These are phyloP conservation scores for Acanthurus lineatus DNA, from an alignment of 2,797 vertebrate species.

Conservation along the genomic window DNA sequence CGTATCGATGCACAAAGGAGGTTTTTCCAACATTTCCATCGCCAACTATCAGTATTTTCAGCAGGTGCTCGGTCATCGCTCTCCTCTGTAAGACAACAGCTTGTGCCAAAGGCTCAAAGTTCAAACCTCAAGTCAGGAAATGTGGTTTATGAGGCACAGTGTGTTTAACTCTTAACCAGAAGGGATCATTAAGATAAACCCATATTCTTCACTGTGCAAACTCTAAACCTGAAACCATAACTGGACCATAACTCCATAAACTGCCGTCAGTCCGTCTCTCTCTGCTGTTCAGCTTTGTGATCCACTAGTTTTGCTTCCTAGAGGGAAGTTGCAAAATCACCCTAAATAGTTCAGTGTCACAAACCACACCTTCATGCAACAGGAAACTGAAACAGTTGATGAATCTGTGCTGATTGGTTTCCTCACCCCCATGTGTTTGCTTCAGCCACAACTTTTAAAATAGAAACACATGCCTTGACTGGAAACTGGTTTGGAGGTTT, in stretches of 20 bases:
- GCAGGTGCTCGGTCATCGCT: constrained; percentile 82
- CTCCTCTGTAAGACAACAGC: neutral
- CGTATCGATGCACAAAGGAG: constrained; percentile 88
- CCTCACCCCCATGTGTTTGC: neutral
- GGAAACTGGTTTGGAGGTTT: neutral
- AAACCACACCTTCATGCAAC: constrained; percentile 16
- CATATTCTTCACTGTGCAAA: too few relatives aligned
- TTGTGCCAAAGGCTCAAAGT: constrained; percentile 31
- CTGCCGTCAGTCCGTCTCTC: neutral
- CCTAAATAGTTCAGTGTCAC: constrained; percentile 7
- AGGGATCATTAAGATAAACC: neutral
- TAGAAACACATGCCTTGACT: neutral
- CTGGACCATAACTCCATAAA: neutral
- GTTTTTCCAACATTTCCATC: constrained; percentile 90
- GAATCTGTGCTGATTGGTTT: neutral
- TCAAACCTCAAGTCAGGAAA: constrained; percentile 17
- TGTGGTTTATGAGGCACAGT: neutral
- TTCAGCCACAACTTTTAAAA: neutral
- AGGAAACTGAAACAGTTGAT: neutral
- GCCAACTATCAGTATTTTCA: constrained; percentile 91
- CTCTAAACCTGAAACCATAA: neutral
- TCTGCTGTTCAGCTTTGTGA: neutral
- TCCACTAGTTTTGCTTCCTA: neutral
- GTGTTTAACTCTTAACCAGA: neutral
- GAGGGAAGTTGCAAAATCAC: constrained; percentile 17